Conservation (phyloP, 2,888 invertebrate species). For the Temnothorax unifasciatus region DNA sequence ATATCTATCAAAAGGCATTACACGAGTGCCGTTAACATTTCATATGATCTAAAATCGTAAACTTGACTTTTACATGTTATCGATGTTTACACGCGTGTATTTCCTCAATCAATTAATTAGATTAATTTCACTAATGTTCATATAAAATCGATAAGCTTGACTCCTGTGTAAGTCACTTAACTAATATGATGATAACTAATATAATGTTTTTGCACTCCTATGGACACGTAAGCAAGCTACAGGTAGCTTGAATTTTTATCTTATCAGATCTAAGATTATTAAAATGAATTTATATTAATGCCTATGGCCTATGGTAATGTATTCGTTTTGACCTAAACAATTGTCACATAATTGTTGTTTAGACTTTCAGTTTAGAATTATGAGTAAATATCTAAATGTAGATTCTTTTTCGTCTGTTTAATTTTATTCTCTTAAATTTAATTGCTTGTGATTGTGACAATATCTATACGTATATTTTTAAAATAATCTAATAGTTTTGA, state of each 20-base stretch:
- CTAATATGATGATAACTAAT: background rate
- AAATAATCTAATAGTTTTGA: background rate
- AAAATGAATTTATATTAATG: slow-evolving; percentile 24
- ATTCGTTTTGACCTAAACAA: background rate
- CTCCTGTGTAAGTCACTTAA: slow-evolving; percentile 2
- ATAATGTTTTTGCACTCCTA: slow-evolving; percentile 28
- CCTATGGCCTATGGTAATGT: background rate
- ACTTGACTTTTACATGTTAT: background rate
- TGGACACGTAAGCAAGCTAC: slow-evolving; percentile 24
- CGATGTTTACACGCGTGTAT: background rate
- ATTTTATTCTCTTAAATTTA: background rate
- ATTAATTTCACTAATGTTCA: slow-evolving; percentile 10
- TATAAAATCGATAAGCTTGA: background rate
- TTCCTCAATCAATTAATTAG: slow-evolving; percentile 7
- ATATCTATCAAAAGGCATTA: background rate
- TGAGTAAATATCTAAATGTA: background rate
- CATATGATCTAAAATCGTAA: background rate
- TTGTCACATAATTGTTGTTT: background rate
- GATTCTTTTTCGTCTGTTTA: background rate
- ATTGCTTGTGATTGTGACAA: background rate
- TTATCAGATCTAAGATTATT: slow-evolving; percentile 28
- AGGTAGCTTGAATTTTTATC: slow-evolving; percentile 34
- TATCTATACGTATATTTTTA: background rate
- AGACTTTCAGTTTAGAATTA: background rate
- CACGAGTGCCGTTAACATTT: background rate